Evolutionary conservation across 2,797 vertebrate genomes (phyloP).

Genomic region (Nyctibius grandis): DNA sequence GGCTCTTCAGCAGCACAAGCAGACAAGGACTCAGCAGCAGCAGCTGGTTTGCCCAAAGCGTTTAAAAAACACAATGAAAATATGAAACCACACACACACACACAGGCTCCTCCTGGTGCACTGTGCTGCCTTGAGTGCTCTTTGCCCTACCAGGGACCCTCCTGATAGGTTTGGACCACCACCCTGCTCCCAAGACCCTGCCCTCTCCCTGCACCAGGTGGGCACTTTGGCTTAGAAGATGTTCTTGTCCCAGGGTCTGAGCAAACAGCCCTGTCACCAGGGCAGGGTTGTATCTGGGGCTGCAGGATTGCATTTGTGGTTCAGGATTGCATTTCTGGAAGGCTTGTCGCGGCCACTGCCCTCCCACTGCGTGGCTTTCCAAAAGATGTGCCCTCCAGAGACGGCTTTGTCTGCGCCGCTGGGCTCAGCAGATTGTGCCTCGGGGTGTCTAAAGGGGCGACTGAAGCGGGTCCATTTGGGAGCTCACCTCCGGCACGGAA

Average conservation of each 20-base stretch:
- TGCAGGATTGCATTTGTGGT: not conserved
- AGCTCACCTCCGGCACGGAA: not conserved
- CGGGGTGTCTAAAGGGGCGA: not conserved
- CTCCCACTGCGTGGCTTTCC: rapidly evolving
- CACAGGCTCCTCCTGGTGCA: not conserved
- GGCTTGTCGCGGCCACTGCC: not conserved
- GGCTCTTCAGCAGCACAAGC: not conserved
- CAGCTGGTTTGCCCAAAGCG: not conserved
- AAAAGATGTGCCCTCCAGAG: not conserved
- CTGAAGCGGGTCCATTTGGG: not conserved
- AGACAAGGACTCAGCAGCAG: not conserved
- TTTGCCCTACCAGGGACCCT: not conserved
- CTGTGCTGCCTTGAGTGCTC: not conserved
- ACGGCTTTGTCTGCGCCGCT: rapidly evolving
- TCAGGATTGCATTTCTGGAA: too few relatives aligned
- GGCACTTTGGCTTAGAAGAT: not conserved
- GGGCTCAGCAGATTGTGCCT: not conserved
- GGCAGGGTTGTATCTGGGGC: not conserved
- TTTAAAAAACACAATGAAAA: not conserved
- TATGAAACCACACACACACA: not conserved
- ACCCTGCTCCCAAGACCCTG: not conserved
- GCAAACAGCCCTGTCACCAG: not conserved
- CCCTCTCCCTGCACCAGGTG: not conserved
- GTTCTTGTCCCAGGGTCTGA: not conserved
- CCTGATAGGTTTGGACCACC: not conserved